Percentiles rank a stretch among this genome's conserved stretches.
Conservation (phyloP, 2,113 vertebrate species). For the Varanus komodoensis region DNA sequence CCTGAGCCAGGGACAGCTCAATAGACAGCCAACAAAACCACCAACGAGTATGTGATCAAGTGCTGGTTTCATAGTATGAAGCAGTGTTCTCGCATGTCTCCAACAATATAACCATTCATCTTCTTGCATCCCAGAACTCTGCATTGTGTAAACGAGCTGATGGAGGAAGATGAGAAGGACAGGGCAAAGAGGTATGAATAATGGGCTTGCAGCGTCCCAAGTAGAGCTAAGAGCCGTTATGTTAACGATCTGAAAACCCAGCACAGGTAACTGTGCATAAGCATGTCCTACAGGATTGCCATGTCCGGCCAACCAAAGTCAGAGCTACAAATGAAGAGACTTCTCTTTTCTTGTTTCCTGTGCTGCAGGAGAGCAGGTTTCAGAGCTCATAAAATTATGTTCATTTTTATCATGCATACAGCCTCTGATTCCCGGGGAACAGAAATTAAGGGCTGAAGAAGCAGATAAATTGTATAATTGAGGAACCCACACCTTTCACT, state of each 20-base stretch:
- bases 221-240: too few species aligned
- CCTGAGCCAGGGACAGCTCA: not conserved
- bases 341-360: not conserved
- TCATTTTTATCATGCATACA: not conserved
- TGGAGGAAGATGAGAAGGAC: constrained; percentile 95
- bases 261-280: not conserved
- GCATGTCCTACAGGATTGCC: not conserved
- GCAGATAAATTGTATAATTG: not conserved
- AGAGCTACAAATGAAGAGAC: not conserved
- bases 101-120: not conserved
- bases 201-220: not conserved
- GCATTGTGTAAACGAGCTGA: constrained; percentile 88
- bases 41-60: not conserved
- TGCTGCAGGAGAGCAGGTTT: not conserved
- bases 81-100: not conserved
- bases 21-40: not conserved
- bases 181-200: constrained; percentile 89
- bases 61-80: not conserved
- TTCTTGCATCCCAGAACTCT: constrained; percentile 79
- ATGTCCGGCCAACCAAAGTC: not conserved
- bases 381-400: not conserved
- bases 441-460: not conserved
- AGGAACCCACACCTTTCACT: not conserved
- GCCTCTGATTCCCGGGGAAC: not conserved
- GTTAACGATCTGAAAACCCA: not conserved